These are phyloP conservation scores for Pseudeuparius sepicola DNA, from an alignment of 2,888 invertebrate species.

Conservation along the genomic window DNA sequence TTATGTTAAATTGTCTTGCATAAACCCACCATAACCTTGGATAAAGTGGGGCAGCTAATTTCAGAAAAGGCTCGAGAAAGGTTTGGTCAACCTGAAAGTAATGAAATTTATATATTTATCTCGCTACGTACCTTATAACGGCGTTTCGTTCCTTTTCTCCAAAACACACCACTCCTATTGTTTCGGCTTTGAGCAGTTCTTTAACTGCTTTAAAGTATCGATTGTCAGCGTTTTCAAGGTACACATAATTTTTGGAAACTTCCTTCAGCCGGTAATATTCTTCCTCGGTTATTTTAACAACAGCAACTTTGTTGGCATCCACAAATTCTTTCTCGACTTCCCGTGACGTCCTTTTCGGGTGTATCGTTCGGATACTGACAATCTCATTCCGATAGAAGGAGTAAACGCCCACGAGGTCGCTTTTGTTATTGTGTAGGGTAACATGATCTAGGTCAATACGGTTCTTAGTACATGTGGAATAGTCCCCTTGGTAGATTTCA, in stretches of 20 bases:
- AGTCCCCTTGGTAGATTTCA: conserved; percentile 25
- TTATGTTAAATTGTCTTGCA: no score
- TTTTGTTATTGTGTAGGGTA: conserved; percentile 23
- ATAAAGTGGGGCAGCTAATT: no score
- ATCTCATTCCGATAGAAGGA: conserved; percentile 25
- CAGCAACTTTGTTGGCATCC: conserved; percentile 3
- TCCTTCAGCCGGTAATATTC: conserved; percentile 24
- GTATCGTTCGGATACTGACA: conserved; percentile 17
- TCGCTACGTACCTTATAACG: no score
- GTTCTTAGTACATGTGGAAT: conserved; percentile 21
- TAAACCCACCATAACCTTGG: conserved; percentile 11
- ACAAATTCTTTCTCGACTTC: conserved; percentile 5
- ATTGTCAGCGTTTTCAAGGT: conserved; percentile 1
- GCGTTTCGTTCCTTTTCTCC: no score
- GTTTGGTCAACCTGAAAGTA: no score
- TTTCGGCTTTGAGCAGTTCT: conserved; percentile 21
- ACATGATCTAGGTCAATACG: conserved; percentile 21
- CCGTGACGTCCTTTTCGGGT: conserved; percentile 14
- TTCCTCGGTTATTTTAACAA: conserved; percentile 21
- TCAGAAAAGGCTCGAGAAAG: no score
- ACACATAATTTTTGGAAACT: conserved; percentile 18
- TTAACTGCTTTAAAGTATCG: conserved; percentile 23
- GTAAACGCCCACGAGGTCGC: conserved; percentile 20
- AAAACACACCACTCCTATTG: conserved; percentile 23
- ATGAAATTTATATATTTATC: no score